Evolutionary conservation across 2,888 invertebrate genomes (phyloP).

Genomic region (Seira ritae): DNA sequence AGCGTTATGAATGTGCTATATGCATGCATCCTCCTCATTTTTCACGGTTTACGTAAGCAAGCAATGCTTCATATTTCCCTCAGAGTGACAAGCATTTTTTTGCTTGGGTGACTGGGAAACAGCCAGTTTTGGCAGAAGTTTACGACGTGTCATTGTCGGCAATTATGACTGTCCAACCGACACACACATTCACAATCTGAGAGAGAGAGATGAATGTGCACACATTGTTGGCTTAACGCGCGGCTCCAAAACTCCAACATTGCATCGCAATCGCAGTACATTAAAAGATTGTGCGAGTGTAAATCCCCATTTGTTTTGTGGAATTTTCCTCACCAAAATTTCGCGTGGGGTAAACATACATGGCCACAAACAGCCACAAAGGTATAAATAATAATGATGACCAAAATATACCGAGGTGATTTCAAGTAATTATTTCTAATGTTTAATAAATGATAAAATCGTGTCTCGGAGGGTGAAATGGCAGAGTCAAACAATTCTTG

Average conservation of each 20-base stretch:
- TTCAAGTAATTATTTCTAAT: conserved; percentile 65
- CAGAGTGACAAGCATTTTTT: too few species aligned
- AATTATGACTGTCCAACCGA: conserved; percentile 52
- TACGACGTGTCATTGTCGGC: conserved; percentile 58
- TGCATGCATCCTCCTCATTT: not conserved
- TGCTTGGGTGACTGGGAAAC: conserved; percentile 5
- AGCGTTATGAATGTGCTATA: conserved; percentile 43
- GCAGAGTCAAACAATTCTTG: too few species aligned
- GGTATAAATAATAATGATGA: conserved; percentile 54
- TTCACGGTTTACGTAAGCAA: not conserved
- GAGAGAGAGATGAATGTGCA: conserved; percentile 12
- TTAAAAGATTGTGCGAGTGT: too few species aligned
- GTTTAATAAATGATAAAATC: conserved; percentile 68
- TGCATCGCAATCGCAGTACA: too few species aligned
- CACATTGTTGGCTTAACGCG: too few species aligned
- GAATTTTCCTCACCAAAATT: conserved; percentile 26
- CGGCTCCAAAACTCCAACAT: too few species aligned
- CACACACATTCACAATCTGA: conserved; percentile 25
- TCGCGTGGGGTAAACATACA: conserved; percentile 53
- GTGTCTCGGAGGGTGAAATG: conserved; percentile 58
- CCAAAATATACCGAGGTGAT: conserved; percentile 44
- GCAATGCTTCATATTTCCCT: too few species aligned
- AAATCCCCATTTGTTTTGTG: too few species aligned
- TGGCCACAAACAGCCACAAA: too few species aligned
- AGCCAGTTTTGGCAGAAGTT: conserved; percentile 42